Base-by-base conservation (phyloP, 2,113 vertebrate genomes). In the Dipodomys spectabilis region DNA sequence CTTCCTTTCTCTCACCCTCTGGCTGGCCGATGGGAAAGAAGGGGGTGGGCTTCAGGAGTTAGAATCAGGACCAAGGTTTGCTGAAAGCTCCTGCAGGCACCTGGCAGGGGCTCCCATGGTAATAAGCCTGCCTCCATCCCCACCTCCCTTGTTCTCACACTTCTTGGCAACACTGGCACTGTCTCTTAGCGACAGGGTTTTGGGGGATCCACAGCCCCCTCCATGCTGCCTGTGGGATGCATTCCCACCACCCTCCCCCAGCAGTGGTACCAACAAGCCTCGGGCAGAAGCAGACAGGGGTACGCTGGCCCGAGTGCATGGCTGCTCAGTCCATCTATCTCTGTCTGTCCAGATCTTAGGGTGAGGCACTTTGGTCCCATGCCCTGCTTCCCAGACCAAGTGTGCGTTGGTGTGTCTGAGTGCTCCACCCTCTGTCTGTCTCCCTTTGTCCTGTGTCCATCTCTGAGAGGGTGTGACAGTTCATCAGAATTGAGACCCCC, bases 181-280 rank as follows among this genome's bases (percentile, higher is more conserved):
- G 97, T 97, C 96, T 97, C 97, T 97, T 97, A 97, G 97, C 96
- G 95, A 97, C 97, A 93, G 80, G 96, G 88, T 96, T 96, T 97
- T 96, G 72, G 97, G 96, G 97, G 95, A 89, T 85, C 88, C 22
- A 20, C 28, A 2, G 93, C 95, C 95, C 97, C 95, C 95, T 96
- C 96, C 96, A 23, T 82, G 71, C 93, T 81, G 90, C 79, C 82
- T 0, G 94, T 97, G 91, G 95, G 97, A 95, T 95, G 95, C 93
- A 90, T 53, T 44, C 77, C 92, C 20, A 7, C 78, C 85, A 57
- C 74, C 96, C 90, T 85, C 94, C 96, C 96, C 94, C 95, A 88
- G 74, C 69, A 45, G 94, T 95, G 95, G 86, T 87, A 90, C 57
- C 82, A 9, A 9, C 49, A 85, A 95, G 91, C 84, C 82, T 92